phyloP scores from a whole-genome alignment of 2,888 invertebrate species.

The Spilarctia lutea region DNA sequence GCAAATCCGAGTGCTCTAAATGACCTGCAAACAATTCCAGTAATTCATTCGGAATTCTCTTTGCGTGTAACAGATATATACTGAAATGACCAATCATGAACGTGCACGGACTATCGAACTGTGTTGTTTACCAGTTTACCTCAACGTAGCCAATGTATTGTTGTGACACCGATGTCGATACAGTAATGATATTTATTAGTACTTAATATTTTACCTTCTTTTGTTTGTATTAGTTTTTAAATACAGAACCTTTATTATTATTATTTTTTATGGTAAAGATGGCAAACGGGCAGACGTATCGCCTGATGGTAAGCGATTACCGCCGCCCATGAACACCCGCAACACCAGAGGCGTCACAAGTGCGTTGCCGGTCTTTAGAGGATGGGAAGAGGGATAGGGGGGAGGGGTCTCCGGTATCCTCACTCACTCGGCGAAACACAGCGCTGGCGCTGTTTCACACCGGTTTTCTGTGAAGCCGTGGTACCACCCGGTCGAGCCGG shows the following conservation, averaged over 20 bases:
- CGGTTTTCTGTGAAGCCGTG: no score
- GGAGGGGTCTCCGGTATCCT: no score
- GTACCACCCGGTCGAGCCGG: no score
- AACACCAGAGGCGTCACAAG: no score
- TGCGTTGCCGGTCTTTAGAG: no score
- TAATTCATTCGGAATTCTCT: conserved; percentile 78
- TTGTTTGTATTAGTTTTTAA: conserved; percentile 15
- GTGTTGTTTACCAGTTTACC: conserved; percentile 72
- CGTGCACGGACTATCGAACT: conserved; percentile 74
- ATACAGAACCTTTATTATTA: background rate
- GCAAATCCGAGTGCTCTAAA: conserved; percentile 59
- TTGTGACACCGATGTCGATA: conserved; percentile 62
- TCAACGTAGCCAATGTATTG: conserved; percentile 52
- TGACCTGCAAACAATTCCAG: conserved; percentile 75
- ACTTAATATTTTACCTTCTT: conserved; percentile 31
- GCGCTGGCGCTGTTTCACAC: no score
- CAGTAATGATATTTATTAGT: conserved; percentile 43
- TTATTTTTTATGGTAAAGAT: no score
- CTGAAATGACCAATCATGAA: conserved; percentile 84
- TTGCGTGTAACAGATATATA: conserved; percentile 80
- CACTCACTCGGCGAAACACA: no score
- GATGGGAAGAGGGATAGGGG: no score
- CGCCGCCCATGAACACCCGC: no score
- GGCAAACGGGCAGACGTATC: no score
- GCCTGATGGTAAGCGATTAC: no score